Evolutionary conservation across 2,888 invertebrate species (phyloP).

Genomic region (Acanthosoma haemorrhoidale): DNA sequence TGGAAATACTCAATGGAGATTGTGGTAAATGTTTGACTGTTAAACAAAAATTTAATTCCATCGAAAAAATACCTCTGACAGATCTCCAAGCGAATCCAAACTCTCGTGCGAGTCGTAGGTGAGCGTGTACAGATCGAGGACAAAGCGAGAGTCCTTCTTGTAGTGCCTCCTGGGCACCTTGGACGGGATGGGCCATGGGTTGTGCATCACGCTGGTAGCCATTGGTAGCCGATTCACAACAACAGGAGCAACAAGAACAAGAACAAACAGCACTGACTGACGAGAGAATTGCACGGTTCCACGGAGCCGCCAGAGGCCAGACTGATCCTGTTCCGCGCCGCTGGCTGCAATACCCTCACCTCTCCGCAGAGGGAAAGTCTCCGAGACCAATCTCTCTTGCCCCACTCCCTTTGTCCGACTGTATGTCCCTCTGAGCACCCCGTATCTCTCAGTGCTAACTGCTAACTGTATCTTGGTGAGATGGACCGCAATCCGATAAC

Average conservation of each 20-base stretch:
- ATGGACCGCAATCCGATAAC: too few relatives aligned
- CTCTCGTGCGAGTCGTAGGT: constrained; percentile 79
- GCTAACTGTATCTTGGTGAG: too few relatives aligned
- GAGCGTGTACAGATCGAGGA: constrained; percentile 76
- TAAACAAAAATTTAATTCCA: background rate
- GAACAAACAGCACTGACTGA: background rate
- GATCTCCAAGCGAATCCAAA: constrained; percentile 63
- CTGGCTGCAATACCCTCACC: background rate
- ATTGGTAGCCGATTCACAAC: constrained; percentile 27
- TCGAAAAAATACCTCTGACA: constrained; percentile 50
- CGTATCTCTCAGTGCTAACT: too few relatives aligned
- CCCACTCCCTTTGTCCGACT: too few relatives aligned
- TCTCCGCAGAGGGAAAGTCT: too few relatives aligned
- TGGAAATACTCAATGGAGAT: background rate
- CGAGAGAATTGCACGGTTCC: background rate
- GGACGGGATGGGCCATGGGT: constrained; percentile 37
- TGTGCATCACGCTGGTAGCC: constrained; percentile 41
- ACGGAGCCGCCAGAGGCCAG: background rate
- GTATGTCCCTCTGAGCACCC: too few relatives aligned
- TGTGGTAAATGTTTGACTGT: background rate
- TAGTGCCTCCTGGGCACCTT: constrained; percentile 60
- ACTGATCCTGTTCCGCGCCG: background rate
- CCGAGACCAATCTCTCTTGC: too few relatives aligned
- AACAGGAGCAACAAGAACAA: too few relatives aligned
- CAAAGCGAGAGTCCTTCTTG: constrained; percentile 79